A percentile compares a stretch with the other conserved stretches of the same genome.
Evolutionary conservation across 2,797 vertebrate species (phyloP).

Genomic region (Micrastur ruficollis): DNA sequence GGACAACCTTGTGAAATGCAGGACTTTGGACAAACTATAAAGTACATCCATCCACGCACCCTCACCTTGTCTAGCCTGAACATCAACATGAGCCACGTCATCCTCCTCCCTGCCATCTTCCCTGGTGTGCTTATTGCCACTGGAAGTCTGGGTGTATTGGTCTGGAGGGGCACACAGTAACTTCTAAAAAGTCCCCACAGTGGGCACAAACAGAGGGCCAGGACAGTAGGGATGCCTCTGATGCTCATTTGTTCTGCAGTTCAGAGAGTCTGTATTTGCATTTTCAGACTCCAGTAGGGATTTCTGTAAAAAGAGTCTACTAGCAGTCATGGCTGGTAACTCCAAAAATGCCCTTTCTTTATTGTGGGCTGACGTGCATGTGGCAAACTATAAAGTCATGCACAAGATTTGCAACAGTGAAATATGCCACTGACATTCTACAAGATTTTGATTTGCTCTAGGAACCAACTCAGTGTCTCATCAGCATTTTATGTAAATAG

Average conservation of each 20-base stretch:
- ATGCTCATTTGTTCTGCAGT: not conserved
- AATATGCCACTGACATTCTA: not conserved
- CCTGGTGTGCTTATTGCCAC: not conserved
- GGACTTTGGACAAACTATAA: not conserved
- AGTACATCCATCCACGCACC: rapidly evolving
- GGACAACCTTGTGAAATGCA: not conserved
- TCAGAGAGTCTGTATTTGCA: not conserved
- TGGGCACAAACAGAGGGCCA: not conserved
- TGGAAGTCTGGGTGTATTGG: not conserved
- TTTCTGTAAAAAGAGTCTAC: not conserved
- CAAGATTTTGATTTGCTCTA: slow-evolving; percentile 1
- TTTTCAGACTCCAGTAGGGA: not conserved
- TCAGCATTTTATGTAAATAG: slow-evolving; percentile 17
- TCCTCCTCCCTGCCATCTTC: not conserved
- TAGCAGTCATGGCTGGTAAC: not conserved
- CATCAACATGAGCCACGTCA: not conserved
- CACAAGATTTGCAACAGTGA: not conserved
- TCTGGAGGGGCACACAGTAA: not conserved
- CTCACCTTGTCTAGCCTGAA: not conserved
- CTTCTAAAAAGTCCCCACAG: not conserved
- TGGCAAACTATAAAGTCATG: not conserved
- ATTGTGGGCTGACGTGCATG: not conserved
- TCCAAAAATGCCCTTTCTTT: not conserved
- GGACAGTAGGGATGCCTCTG: not conserved
- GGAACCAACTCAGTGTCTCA: not conserved